phyloP scores from a whole-genome alignment of 2,888 invertebrate species.

The Oasisia sp. region DNA sequence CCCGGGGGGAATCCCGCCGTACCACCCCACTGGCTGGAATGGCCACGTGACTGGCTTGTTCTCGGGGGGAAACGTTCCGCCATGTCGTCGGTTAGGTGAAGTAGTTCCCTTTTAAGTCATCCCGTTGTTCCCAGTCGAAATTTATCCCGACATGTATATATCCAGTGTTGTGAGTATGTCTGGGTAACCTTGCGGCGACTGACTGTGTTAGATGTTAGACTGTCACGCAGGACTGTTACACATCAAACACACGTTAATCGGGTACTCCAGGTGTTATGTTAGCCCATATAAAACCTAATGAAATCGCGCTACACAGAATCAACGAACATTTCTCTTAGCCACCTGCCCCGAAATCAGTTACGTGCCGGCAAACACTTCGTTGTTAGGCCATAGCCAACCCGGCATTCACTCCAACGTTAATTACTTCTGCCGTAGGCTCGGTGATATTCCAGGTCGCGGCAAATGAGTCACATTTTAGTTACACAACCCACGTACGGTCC shows the following conservation, averaged over 20 bases:
- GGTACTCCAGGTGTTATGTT: background rate
- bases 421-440: background rate
- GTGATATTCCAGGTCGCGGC: background rate
- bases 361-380: too few relatives aligned
- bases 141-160: background rate
- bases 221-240: background rate
- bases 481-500: background rate
- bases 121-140: background rate
- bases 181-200: background rate
- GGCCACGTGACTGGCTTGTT: too few relatives aligned
- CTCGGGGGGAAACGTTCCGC: background rate
- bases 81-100: background rate
- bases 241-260: background rate
- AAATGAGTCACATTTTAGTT: background rate
- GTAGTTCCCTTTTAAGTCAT: background rate
- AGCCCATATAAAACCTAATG: background rate
- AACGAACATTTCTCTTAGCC: background rate
- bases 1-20: too few relatives aligned
- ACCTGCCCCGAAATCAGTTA: too few relatives aligned
- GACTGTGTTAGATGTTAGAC: background rate
- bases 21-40: too few relatives aligned
- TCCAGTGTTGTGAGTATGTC: background rate
- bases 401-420: background rate
- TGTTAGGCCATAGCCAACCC: background rate
- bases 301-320: background rate